Conservation (phyloP, 2,888 invertebrate species). For the Endomychus coccineus region DNA sequence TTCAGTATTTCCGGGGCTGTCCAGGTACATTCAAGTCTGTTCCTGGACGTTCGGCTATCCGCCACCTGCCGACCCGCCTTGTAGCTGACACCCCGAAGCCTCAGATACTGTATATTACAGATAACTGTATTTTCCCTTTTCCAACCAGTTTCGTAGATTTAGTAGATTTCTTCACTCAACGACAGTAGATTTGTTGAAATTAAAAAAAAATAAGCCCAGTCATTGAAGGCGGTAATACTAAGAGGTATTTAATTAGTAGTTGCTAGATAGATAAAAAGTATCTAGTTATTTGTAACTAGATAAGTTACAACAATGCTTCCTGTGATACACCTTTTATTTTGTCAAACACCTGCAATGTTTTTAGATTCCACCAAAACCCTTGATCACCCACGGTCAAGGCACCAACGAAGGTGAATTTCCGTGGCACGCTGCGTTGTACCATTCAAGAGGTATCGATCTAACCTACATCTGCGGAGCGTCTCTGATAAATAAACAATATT, state of each 20-base stretch:
- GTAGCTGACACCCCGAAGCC: too few relatives aligned
- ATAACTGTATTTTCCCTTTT: too few relatives aligned
- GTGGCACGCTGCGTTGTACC: conserved; percentile 61
- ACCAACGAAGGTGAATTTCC: conserved; percentile 59
- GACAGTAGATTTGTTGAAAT: too few relatives aligned
- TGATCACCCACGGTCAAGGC: conserved; percentile 54
- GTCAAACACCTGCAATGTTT: background rate
- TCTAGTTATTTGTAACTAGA: background rate
- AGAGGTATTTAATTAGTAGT: background rate
- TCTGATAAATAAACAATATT: conserved; percentile 31
- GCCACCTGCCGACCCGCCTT: too few relatives aligned
- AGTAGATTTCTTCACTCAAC: too few relatives aligned
- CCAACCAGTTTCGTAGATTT: too few relatives aligned
- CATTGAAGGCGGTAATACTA: background rate
- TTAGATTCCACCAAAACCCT: conserved; percentile 42
- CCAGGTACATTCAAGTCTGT: too few relatives aligned
- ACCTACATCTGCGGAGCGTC: conserved; percentile 39
- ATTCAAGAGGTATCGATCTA: conserved; percentile 41
- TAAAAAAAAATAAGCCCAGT: too few relatives aligned
- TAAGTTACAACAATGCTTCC: background rate
- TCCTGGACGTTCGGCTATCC: too few relatives aligned
- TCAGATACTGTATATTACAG: too few relatives aligned
- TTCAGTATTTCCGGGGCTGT: too few relatives aligned
- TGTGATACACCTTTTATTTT: background rate
- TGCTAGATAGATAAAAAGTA: background rate